Evolutionary conservation across 2,797 vertebrate genomes (phyloP).

Genomic region (Anniella stebbinsi): DNA sequence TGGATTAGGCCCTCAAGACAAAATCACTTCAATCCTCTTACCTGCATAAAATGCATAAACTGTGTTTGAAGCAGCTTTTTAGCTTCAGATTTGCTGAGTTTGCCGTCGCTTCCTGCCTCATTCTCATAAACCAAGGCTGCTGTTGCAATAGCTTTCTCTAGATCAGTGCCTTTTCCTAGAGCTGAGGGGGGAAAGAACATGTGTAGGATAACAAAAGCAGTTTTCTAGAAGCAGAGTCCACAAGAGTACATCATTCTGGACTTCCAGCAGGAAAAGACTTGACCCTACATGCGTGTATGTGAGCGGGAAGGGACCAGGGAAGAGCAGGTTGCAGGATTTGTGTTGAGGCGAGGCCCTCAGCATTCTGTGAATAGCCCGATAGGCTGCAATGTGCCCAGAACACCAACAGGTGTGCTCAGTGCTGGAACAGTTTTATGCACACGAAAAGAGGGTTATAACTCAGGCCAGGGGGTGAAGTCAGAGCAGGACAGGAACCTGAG

Average conservation of each 20-base stretch:
- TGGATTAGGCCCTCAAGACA: too few species aligned
- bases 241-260: conserved; percentile 36
- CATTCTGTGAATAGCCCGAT: neutral
- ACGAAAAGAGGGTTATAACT: neutral
- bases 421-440: neutral
- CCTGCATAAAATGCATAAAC: conserved; percentile 79
- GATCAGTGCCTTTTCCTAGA: conserved; percentile 79
- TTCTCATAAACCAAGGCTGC: conserved; percentile 77
- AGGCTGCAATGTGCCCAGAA: neutral
- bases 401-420: neutral
- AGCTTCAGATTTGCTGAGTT: conserved; percentile 77
- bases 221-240: conserved; percentile 30
- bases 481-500: neutral
- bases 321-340: neutral
- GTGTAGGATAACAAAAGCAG: conserved; percentile 45
- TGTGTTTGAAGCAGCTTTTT: conserved; percentile 79
- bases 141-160: conserved; percentile 82
- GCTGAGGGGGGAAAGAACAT: conserved; percentile 60
- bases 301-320: too few species aligned
- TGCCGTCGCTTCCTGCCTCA: conserved; percentile 71
- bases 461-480: neutral
- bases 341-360: neutral
- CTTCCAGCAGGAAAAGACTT: neutral
- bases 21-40: conserved; percentile 53
- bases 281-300: neutral